Evolutionary conservation across 2,888 invertebrate genomes (phyloP), one percentile per base, ranked within the genome.

Genomic region (Hedychridium roseum): DNA sequence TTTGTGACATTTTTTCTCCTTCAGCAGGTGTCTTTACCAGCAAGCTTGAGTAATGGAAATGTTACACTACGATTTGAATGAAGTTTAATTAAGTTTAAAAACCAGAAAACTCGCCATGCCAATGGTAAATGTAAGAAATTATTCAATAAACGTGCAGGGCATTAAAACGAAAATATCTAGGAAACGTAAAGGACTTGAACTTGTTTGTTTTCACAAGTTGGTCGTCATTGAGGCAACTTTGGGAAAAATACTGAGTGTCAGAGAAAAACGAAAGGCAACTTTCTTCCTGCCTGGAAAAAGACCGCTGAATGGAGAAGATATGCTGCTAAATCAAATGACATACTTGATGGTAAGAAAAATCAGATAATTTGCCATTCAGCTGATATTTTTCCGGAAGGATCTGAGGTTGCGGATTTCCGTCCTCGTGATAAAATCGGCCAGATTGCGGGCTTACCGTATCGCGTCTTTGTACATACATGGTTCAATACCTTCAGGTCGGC

Each of bases 401-500:
- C 3, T 3, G 30, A 11, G 30, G 11, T 5, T 28, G 16, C 5
- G 17, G 11, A 32, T 32, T 32, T 32, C 17, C 5, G 23, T 32
- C 11, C 11, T 28, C 11, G 5, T 28, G 11, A 23, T 31, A 9
- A 16, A 4, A 4, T 31, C 12, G 51, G 52, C 46, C 55, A 43
- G 32, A 41, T 57, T 42, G 40, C 51, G 65, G 69, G 74, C 76
- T 77, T 77, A 77, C 77, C 77, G 76, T 77, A 61, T 70, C 76
- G 73, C 73, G 75, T 69, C 67, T 70, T 68, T 74, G 66, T 79
- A 79, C 78, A 78, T 79, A 79, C 78, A 78, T 79, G 78, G 64
- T 79, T 79, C 59, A 78, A 78, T 88, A 93, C 93, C 90, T 95
- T 95, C 85, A 96, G 92, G 86, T 95, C 94, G 80, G 92, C 90